These are phyloP conservation scores for Peromyscus polionotus DNA, from an alignment of 2,113 vertebrate genomes.

Conservation along the genomic window DNA sequence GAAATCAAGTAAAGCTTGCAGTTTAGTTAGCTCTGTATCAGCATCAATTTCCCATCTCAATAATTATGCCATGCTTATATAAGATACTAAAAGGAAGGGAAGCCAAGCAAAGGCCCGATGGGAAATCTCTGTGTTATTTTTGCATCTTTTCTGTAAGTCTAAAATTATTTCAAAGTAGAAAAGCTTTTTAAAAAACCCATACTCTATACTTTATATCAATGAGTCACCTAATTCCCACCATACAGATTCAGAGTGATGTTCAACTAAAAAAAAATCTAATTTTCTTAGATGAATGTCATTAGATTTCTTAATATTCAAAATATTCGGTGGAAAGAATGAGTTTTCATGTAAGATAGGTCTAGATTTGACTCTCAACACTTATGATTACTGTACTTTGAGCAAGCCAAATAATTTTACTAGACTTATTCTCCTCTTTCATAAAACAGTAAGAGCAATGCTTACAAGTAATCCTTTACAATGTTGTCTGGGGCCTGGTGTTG, in stretches of 20 bases:
- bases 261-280: background rate
- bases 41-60: background rate
- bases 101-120: background rate
- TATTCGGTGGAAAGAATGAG: background rate
- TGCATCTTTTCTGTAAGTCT: slow-evolving; percentile 34
- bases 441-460: background rate
- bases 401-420: background rate
- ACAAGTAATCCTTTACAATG: background rate
- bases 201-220: background rate
- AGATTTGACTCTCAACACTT: background rate
- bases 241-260: slow-evolving; percentile 1
- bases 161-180: slow-evolving; percentile 39
- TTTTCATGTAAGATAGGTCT: background rate
- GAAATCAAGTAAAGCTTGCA: background rate
- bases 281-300: background rate
- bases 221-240: slow-evolving; percentile 29
- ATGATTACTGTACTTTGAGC: background rate
- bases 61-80: background rate
- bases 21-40: background rate
- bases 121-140: background rate
- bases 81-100: background rate
- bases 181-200: background rate
- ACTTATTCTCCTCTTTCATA: background rate
- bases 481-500: background rate
- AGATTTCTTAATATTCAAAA: slow-evolving; percentile 19